Percentiles rank a stretch among this genome's conserved stretches.
phyloP scores from a whole-genome alignment of 2,113 vertebrate species.

The Peromyscus leucopus region DNA sequence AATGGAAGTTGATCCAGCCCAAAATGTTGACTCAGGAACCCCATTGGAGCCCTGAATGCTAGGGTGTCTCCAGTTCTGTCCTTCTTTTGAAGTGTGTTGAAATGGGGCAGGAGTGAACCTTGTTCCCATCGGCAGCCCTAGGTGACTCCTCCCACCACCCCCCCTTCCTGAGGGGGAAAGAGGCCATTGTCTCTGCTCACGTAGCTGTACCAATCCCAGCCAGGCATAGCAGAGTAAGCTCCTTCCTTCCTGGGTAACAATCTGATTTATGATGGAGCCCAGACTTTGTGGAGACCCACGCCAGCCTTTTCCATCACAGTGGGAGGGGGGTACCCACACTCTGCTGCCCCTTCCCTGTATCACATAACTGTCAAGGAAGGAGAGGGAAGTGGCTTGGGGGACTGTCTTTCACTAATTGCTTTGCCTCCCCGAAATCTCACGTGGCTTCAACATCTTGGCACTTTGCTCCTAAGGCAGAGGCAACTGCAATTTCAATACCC shows the following conservation, averaged over 20 bases:
- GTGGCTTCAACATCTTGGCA: background rate
- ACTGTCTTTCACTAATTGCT: background rate
- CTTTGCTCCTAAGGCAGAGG: background rate
- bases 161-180: no score
- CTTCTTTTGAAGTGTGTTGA: background rate
- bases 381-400: rapidly evolving
- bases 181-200: background rate
- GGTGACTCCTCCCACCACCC: background rate
- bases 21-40: no score
- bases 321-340: background rate
- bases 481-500: rapidly evolving
- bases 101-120: background rate
- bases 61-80: background rate
- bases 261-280: rapidly evolving
- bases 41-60: rapidly evolving
- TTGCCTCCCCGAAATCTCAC: background rate
- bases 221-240: rapidly evolving
- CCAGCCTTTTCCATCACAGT: rapidly evolving
- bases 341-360: rapidly evolving
- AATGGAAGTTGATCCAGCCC: no score
- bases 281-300: background rate
- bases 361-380: background rate
- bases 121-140: rapidly evolving
- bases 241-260: rapidly evolving
- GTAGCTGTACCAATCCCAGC: background rate